Evolutionary conservation across 2,797 vertebrate genomes (phyloP).

Genomic region (Setipinna tenuifilis): DNA sequence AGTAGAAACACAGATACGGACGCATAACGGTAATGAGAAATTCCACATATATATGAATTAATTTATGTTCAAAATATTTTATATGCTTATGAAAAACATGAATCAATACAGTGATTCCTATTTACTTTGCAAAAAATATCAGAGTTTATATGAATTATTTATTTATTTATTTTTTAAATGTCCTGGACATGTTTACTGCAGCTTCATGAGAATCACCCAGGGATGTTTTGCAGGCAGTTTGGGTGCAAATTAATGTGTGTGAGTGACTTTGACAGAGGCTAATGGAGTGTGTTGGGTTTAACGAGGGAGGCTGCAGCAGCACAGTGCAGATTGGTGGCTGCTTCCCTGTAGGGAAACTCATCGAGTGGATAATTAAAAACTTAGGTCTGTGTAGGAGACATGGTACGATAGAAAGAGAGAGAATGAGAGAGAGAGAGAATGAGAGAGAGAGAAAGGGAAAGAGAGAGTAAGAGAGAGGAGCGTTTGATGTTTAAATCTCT

Average conservation of each 20-base stretch:
- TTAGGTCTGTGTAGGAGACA: not conserved
- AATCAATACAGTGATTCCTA: too few species aligned
- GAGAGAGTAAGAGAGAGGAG: not conserved
- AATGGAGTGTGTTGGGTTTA: conserved; percentile 10
- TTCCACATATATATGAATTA: too few species aligned
- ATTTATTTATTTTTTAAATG: too few species aligned
- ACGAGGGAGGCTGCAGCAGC: not conserved
- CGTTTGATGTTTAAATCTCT: too few species aligned
- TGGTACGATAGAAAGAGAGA: not conserved
- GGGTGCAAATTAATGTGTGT: not conserved
- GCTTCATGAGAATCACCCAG: too few species aligned
- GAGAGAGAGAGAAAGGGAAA: not conserved
- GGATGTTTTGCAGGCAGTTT: not conserved
- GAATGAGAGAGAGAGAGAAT: not conserved
- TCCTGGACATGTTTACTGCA: too few species aligned
- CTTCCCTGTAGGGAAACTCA: conserved; percentile 18
- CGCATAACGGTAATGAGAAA: too few species aligned
- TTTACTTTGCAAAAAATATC: too few species aligned
- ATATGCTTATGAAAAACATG: too few species aligned
- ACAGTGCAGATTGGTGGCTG: not conserved
- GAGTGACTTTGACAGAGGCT: not conserved
- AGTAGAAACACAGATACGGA: too few species aligned
- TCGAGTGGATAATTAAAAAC: conserved; percentile 36
- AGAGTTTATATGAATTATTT: too few species aligned
- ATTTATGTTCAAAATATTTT: too few species aligned